A percentile compares a stretch with the other conserved stretches of the same genome.
phyloP scores from a whole-genome alignment of 2,113 vertebrate genomes.

The Hiodon tergisus region DNA sequence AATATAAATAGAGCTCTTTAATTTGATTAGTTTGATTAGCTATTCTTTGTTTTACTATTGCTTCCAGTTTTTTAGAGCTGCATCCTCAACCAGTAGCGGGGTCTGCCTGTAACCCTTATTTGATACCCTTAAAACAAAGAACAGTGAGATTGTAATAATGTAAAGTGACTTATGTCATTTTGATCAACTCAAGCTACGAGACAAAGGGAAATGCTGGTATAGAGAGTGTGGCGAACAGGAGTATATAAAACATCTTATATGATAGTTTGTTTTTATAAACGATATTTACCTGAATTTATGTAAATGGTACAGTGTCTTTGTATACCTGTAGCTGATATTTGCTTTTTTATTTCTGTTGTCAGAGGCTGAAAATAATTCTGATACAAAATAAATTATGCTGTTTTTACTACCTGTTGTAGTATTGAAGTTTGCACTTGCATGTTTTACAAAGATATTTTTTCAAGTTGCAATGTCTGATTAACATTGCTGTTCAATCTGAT shows the following conservation, averaged over 20 bases:
- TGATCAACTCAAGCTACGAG: no score
- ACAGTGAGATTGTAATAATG: no score
- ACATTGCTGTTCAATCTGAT: constrained; percentile 42
- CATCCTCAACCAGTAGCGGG: no score
- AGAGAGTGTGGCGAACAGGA: background rate
- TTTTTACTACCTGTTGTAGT: constrained; percentile 50
- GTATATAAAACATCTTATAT: constrained; percentile 5
- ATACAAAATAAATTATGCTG: constrained; percentile 41
- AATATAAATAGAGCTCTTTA: no score
- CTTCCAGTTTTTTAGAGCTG: no score
- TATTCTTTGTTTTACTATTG: no score
- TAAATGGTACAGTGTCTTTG: constrained; percentile 46
- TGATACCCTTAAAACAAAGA: no score
- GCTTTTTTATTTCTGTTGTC: constrained; percentile 35
- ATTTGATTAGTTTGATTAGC: no score
- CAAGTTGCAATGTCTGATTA: constrained; percentile 29
- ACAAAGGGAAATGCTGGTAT: constrained; percentile 10
- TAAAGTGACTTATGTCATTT: no score
- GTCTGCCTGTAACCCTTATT: no score
- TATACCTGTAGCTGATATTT: constrained; percentile 44
- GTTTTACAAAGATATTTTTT: constrained; percentile 31
- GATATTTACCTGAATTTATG: constrained; percentile 42
- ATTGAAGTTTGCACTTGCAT: background rate
- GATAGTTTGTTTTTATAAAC: constrained; percentile 9
- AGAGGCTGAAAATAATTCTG: constrained; percentile 42